Evolutionary conservation across 1,140 invertebrate genomes (phyloP).

Genomic region (Gonatopus flavifemur): DNA sequence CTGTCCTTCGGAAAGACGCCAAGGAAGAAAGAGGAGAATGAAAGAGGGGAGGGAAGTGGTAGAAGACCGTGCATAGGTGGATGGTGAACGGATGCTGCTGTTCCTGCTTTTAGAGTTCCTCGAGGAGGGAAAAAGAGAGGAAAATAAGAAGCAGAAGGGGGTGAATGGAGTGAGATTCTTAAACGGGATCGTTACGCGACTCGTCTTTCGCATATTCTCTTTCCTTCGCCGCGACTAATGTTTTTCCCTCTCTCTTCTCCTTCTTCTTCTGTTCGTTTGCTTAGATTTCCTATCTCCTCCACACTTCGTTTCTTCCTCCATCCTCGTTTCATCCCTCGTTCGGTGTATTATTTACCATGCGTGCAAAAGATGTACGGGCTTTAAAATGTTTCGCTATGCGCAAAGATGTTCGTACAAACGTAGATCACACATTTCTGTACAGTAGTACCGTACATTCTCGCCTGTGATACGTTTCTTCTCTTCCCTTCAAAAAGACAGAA

Average conservation of each 20-base stretch:
- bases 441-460: too few relatives aligned
- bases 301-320: slow-evolving; percentile 3
- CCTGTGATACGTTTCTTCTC: too few relatives aligned
- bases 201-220: slow-evolving; percentile 41
- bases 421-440: slow-evolving; percentile 21
- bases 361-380: slow-evolving; percentile 7
- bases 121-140: slow-evolving; percentile 1
- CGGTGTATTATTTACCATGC: slow-evolving; percentile 7
- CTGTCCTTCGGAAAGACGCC: slow-evolving; percentile 26
- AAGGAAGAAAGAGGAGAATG: slow-evolving; percentile 21
- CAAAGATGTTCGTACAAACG: not conserved
- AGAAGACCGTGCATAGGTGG: slow-evolving; percentile 27
- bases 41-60: slow-evolving; percentile 20
- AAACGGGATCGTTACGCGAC: slow-evolving; percentile 56
- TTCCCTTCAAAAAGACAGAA: too few relatives aligned
- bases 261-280: slow-evolving; percentile 12
- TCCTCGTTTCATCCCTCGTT: not conserved
- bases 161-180: slow-evolving; percentile 41
- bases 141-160: slow-evolving; percentile 13
- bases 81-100: slow-evolving; percentile 29
- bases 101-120: too few relatives aligned
- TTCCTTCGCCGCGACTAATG: slow-evolving; percentile 10
- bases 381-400: slow-evolving; percentile 1
- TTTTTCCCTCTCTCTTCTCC: slow-evolving; percentile 18
- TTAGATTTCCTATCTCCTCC: slow-evolving; percentile 13